Conservation (phyloP, 2,888 invertebrate species). For the Mycalesis mineus region DNA sequence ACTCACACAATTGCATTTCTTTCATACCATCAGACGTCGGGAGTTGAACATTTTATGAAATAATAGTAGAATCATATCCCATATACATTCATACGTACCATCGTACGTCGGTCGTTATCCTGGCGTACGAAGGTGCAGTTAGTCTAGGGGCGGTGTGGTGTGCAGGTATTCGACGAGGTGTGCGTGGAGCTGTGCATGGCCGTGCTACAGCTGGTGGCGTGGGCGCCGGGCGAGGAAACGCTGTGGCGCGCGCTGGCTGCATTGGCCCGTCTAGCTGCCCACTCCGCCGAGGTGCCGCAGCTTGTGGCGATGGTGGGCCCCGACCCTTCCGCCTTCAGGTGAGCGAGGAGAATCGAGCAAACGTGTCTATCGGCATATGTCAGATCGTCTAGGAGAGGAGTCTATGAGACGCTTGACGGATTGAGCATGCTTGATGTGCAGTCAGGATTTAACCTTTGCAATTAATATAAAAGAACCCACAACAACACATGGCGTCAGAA, state of each 20-base stretch:
- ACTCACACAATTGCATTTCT: too few relatives aligned
- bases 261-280: constrained; percentile 84
- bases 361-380: too few relatives aligned
- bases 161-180: constrained; percentile 94
- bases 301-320: constrained; percentile 95
- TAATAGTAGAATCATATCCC: not conserved
- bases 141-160: not conserved
- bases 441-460: too few relatives aligned
- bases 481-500: too few relatives aligned
- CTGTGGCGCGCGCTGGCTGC: constrained; percentile 88
- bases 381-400: too few relatives aligned
- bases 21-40: too few relatives aligned
- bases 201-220: constrained; percentile 90
- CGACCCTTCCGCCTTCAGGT: constrained; percentile 86
- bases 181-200: constrained; percentile 95
- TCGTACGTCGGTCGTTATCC: not conserved
- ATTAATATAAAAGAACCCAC: too few relatives aligned
- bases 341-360: not conserved
- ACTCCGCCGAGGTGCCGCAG: constrained; percentile 92
- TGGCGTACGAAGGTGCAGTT: not conserved
- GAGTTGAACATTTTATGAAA: too few relatives aligned
- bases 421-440: too few relatives aligned
- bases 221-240: constrained; percentile 87
- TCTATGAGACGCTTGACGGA: too few relatives aligned
- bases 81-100: not conserved